These are phyloP conservation scores for Poecilia gillii DNA, from an alignment of 2,797 vertebrate genomes.

Conservation along the genomic window DNA sequence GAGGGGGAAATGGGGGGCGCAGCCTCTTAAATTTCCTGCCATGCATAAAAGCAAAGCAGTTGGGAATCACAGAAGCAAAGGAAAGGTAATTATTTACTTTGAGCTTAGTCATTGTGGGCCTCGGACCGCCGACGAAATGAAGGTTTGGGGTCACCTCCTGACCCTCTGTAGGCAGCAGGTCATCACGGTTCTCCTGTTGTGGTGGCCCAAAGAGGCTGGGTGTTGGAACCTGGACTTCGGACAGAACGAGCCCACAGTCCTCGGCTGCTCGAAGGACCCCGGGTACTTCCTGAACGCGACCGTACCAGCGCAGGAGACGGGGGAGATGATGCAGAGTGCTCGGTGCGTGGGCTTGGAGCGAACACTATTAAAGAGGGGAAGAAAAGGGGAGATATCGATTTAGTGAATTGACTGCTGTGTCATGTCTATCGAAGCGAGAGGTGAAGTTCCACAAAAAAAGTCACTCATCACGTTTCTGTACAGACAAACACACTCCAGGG, in stretches of 20 bases:
- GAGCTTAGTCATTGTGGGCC: conserved; percentile 95
- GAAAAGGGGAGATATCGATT: conserved; percentile 36
- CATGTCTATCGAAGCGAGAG: conserved; percentile 47
- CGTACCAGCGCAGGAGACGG: conserved; percentile 88
- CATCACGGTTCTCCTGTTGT: conserved; percentile 21
- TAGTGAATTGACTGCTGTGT: conserved; percentile 56
- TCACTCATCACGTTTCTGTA: conserved; percentile 46
- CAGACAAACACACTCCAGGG: conserved; percentile 12
- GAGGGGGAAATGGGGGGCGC: conserved; percentile 29
- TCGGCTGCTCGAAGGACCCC: conserved; percentile 83
- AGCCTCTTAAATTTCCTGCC: conserved; percentile 22
- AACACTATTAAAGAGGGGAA: conserved; percentile 75
- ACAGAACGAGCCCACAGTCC: conserved; percentile 85
- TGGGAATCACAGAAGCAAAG: conserved; percentile 19
- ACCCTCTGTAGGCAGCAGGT: conserved; percentile 54
- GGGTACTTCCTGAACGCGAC: conserved; percentile 87
- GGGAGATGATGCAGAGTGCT: conserved; percentile 80
- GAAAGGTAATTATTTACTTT: conserved; percentile 83
- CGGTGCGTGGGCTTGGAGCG: conserved; percentile 71
- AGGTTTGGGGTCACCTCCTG: conserved; percentile 70
- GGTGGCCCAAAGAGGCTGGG: conserved; percentile 10
- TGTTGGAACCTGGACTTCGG: conserved; percentile 39
- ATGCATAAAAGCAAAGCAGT: conserved; percentile 27
- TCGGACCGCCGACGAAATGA: conserved; percentile 90
- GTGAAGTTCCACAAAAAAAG: conserved; percentile 34